Conservation (phyloP, 2,113 vertebrate species). For the Hyaena hyaena region DNA sequence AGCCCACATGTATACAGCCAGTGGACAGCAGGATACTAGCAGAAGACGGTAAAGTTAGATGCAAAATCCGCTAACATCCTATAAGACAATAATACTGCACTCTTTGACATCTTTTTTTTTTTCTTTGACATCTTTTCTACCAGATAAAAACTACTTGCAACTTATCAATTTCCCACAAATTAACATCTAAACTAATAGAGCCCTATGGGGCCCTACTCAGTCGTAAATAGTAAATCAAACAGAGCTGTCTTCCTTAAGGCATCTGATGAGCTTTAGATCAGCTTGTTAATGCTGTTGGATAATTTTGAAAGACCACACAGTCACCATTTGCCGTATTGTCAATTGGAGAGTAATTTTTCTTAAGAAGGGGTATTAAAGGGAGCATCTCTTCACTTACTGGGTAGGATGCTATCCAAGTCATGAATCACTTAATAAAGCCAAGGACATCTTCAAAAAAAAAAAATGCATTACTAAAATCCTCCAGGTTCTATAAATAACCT, state of each 20-base stretch:
- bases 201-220: too few relatives aligned
- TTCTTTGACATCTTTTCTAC: not conserved
- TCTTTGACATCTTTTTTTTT: not conserved
- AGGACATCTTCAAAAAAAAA: not conserved
- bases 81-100: not conserved
- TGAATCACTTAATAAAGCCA: not conserved
- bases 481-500: not conserved
- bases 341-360: not conserved
- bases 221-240: not conserved
- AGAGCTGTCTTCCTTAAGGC: not conserved
- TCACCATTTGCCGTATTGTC: not conserved
- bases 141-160: not conserved
- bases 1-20: not conserved
- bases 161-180: not conserved
- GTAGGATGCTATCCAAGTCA: not conserved
- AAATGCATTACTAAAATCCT: not conserved
- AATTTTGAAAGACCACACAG: not conserved
- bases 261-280: not conserved
- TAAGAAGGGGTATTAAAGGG: not conserved
- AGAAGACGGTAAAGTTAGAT: not conserved
- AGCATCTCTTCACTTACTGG: not conserved
- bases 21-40: not conserved
- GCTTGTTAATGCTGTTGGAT: not conserved
- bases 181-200: not conserved
- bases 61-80: not conserved